Conservation (phyloP, 2,888 invertebrate species). For the Scaptomyza polygonia region DNA sequence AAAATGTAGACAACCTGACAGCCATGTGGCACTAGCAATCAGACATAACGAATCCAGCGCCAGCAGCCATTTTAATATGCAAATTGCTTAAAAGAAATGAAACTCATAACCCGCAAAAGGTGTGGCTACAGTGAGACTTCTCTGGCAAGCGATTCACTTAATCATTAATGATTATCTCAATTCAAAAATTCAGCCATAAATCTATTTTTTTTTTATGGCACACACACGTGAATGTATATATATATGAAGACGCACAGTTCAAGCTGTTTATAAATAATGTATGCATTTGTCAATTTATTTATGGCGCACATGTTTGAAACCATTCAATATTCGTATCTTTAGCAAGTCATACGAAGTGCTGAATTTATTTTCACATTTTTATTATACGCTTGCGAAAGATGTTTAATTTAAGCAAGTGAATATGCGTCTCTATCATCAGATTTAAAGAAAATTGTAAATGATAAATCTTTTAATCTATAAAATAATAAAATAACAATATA, state of each 20-base stretch:
- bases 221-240: too few relatives aligned
- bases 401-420: background rate
- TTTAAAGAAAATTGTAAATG: background rate
- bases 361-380: background rate
- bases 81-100: conserved; percentile 63
- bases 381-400: background rate
- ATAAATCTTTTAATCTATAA: background rate
- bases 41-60: conserved; percentile 54
- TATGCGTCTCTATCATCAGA: background rate
- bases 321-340: conserved; percentile 6
- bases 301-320: background rate
- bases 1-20: conserved; percentile 67
- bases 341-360: conserved; percentile 1
- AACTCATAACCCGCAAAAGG: conserved; percentile 27
- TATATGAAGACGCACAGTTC: background rate
- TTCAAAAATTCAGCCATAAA: conserved; percentile 43
- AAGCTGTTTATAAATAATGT: conserved; percentile 16
- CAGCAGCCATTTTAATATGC: conserved; percentile 69
- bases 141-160: conserved; percentile 42
- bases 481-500: background rate
- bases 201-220: too few relatives aligned
- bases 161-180: conserved; percentile 62
- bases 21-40: conserved; percentile 65
- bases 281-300: conserved; percentile 7
- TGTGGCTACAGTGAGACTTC: conserved; percentile 9